phyloP scores from a whole-genome alignment of 2,113 vertebrate genomes.

The Odocoileus virginianus region DNA sequence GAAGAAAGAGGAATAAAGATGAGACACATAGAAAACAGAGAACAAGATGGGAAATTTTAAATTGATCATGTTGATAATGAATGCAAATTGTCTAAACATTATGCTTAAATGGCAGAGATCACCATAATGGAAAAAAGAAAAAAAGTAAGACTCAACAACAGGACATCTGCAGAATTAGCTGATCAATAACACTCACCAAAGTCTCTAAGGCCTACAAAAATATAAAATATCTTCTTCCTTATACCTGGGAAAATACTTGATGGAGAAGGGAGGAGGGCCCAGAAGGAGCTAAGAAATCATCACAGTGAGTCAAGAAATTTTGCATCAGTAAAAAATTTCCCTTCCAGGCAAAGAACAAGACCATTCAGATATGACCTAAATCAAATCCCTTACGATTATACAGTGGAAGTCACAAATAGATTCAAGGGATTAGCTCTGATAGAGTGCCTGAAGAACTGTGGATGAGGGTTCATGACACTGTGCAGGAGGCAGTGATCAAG shows the following conservation, averaged over 20 bases:
- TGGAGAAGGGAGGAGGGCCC: not conserved
- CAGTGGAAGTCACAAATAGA: too few relatives aligned
- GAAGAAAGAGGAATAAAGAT: not conserved
- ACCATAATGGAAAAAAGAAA: not conserved
- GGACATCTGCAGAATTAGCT: not conserved
- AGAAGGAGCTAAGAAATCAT: not conserved
- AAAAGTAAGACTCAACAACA: not conserved
- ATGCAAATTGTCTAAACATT: not conserved
- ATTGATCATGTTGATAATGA: not conserved
- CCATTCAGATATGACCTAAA: too few relatives aligned
- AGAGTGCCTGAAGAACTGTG: too few relatives aligned
- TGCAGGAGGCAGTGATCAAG: too few relatives aligned
- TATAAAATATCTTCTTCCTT: not conserved
- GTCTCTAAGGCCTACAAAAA: not conserved
- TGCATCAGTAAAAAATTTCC: not conserved
- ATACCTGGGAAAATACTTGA: not conserved
- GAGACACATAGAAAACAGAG: not conserved
- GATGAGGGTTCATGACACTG: too few relatives aligned
- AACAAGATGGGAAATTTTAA: not conserved
- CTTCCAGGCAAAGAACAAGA: not conserved
- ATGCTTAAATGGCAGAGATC: not conserved
- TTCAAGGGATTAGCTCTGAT: too few relatives aligned
- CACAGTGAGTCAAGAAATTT: not conserved
- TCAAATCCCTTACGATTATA: too few relatives aligned
- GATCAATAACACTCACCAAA: not conserved